Conservation (phyloP, 2,113 vertebrate species). For the Condylura cristata region DNA sequence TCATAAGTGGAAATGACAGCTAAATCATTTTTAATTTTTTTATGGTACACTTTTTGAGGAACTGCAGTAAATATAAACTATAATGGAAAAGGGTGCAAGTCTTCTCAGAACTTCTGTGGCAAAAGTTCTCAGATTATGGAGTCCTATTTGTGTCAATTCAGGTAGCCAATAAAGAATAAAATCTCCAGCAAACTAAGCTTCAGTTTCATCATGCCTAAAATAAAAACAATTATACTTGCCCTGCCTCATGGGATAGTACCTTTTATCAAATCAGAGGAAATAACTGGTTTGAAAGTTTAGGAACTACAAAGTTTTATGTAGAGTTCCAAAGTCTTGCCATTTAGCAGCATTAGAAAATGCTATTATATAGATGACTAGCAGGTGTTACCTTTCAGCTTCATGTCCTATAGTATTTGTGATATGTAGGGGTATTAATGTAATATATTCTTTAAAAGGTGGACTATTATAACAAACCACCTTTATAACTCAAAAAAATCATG, state of each 20-base stretch:
- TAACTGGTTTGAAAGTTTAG: neutral
- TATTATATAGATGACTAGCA: neutral
- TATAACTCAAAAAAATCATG: constrained; percentile 68
- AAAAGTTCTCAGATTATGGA: neutral
- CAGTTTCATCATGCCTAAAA: constrained; percentile 2
- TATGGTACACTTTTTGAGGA: neutral
- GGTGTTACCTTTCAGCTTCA: neutral
- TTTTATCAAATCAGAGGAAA: neutral
- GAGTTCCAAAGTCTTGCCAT: neutral
- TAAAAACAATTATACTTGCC: neutral
- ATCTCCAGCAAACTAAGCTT: constrained; percentile 11
- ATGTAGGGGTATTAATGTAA: neutral
- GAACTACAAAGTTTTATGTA: neutral
- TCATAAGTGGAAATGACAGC: neutral
- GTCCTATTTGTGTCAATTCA: neutral
- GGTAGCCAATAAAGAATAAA: neutral
- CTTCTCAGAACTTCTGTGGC: neutral
- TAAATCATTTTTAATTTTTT: neutral
- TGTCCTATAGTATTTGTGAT: neutral
- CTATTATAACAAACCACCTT: constrained; percentile 60
- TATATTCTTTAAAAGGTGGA: constrained; percentile 44
- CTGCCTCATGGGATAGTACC: neutral
- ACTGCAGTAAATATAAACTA: neutral
- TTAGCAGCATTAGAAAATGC: constrained; percentile 2
- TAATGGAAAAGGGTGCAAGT: too few relatives aligned